Conservation (phyloP, 2,888 invertebrate species). For the Tortricodes alternella region DNA sequence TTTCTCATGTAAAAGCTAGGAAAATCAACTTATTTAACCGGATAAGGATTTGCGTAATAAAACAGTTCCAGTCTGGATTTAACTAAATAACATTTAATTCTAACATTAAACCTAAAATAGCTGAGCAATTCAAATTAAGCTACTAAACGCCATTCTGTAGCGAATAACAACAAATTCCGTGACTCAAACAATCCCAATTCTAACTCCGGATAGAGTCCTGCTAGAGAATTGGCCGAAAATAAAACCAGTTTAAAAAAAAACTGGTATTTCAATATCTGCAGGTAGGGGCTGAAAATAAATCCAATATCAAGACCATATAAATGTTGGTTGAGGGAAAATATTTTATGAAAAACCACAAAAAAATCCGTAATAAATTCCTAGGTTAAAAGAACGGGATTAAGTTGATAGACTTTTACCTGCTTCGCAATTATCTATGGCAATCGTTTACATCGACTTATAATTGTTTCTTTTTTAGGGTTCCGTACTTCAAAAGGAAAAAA, state of each 20-base stretch:
- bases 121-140: slow-evolving; percentile 13
- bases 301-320: neutral
- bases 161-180: slow-evolving; percentile 14
- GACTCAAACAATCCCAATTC: slow-evolving; percentile 8
- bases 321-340: too few species aligned
- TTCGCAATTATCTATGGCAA: too few species aligned
- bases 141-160: slow-evolving; percentile 17
- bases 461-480: too few species aligned
- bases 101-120: slow-evolving; percentile 3
- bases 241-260: neutral
- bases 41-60: neutral
- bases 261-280: neutral
- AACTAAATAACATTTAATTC: slow-evolving; percentile 9
- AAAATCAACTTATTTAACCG: too few species aligned
- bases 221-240: neutral
- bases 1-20: too few species aligned
- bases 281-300: neutral
- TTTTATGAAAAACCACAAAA: too few species aligned
- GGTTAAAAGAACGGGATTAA: too few species aligned
- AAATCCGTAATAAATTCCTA: too few species aligned
- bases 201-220: neutral
- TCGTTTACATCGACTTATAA: too few species aligned
- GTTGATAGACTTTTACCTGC: too few species aligned
- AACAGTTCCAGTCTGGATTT: neutral
- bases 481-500: too few species aligned